These are phyloP conservation scores for Myxocyprinus asiaticus DNA, from an alignment of 2,113 vertebrate genomes.

Conservation along the genomic window DNA sequence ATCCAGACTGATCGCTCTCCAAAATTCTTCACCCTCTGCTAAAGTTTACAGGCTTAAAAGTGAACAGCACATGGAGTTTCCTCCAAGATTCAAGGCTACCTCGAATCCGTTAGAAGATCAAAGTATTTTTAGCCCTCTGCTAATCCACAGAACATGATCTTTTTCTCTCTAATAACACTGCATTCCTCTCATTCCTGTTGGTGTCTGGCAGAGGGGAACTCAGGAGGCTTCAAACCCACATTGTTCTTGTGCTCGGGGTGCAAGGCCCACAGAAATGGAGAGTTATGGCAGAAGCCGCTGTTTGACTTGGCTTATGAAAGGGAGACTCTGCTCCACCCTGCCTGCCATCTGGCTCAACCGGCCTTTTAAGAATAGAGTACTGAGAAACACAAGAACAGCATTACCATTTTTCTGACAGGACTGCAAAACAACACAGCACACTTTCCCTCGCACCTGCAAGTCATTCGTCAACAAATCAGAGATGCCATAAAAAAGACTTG, in stretches of 20 bases:
- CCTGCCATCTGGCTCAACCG: slow-evolving; percentile 34
- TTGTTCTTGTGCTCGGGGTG: slow-evolving; percentile 33
- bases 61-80: slow-evolving; percentile 4
- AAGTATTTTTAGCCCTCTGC: slow-evolving; percentile 36
- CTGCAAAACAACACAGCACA: slow-evolving; percentile 5
- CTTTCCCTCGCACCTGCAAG: slow-evolving; percentile 41
- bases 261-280: slow-evolving; percentile 19
- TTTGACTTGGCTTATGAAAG: slow-evolving; percentile 44
- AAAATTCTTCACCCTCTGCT: slow-evolving; percentile 36
- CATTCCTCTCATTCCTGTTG: slow-evolving; percentile 55
- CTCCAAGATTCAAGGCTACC: slow-evolving; percentile 32
- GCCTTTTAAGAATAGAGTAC: slow-evolving; percentile 40
- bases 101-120: slow-evolving; percentile 35
- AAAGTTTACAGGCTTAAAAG: slow-evolving; percentile 38
- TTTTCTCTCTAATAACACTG: slow-evolving; percentile 49
- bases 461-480: slow-evolving; percentile 35
- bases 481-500: slow-evolving; percentile 29
- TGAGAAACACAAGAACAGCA: slow-evolving; percentile 47
- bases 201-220: slow-evolving; percentile 43
- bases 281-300: slow-evolving; percentile 18
- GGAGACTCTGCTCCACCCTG: slow-evolving; percentile 40
- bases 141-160: slow-evolving; percentile 55
- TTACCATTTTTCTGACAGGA: slow-evolving; percentile 27
- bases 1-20: slow-evolving; percentile 28
- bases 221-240: slow-evolving; percentile 43